Base-by-base conservation (phyloP, 2,797 vertebrate species). In the Limnodromus scolopaceus region DNA sequence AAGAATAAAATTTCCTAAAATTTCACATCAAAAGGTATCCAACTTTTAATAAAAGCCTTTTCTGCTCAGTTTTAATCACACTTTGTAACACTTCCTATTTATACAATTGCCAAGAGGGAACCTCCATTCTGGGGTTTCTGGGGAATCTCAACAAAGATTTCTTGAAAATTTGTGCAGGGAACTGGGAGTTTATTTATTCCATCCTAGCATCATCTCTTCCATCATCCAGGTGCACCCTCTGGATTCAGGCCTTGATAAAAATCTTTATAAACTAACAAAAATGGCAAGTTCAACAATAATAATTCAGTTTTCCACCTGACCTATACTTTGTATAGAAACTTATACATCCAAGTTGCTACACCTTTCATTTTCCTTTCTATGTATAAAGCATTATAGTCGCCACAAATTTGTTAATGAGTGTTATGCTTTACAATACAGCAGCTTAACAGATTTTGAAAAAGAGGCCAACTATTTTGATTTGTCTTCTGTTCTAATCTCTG, bases 161-260 rank as follows among this genome's bases (percentile, higher is more conserved):
- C 19, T 43, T 87, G 41, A 63, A 36, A 11, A 57, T 53, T 45
- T 75, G 11, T 78, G 32, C 23, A 66, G 46, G 8, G 9, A 85
- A 3, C 19, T 65, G 16, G 6, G 3, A 78, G 2, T 10, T 82
- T 71, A 34, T 46, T 55, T 87, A 80, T 86, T 39, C 34, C 3
- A 45, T 27, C 1, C 0, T 27, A 49, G 3, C 11, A 63, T 32
- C 1, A 1, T 13, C 8, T 72, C n/a, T 74, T 79, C 22, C 4
- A 75, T 65, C 13, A 69, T 13, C 32, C 49, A 53, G 28, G 24
- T 80, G 34, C 38, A 64, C 20, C 4, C 10, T 81, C 45, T 72
- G 36, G 24, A 82, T 51, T 72, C 36, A 58, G 27, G 10, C 2
- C 15, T 72, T 76, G 12, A 49, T 39, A 7, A 46, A 81, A 86